Evolutionary conservation across 2,888 invertebrate species (phyloP), one percentile per base, ranked within the genome.

Genomic region (Thereva unica): DNA sequence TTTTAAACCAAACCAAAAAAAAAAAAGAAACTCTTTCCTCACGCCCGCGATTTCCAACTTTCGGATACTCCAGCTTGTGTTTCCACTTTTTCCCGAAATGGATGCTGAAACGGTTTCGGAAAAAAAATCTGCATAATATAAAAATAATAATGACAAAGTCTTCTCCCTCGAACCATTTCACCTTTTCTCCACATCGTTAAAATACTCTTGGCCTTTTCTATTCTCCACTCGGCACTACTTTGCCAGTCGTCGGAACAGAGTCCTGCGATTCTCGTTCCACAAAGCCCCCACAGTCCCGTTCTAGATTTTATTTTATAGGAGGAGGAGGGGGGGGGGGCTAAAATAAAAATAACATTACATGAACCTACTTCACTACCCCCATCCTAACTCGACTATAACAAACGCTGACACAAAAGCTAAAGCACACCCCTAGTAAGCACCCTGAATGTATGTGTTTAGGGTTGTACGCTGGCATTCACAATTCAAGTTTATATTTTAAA

Each of bases 291-390:
- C 23, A 45, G 35, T 34, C 23, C 47, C 45, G 10, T 34, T 37
- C 57, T 47, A 45, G 45, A 6, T 40, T 7, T 40, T 55, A n/a
- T 55, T 55, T 52, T 47, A 38, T 23, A 23, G 23, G 23, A 23
- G 23, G 23, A 23, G 23, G 38, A 38, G n/a, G 37, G 38, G 45
- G n/a, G 37, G 45, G 59, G 59, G 23, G 34, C 49, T 23, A 52
- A 57, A 59, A 59, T 59, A 59, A 59, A 59, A 59, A 59, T 59
- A 59, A 59, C 49, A 49, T 59, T 59, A 59, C 49, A n/a, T 59
- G 35, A 38, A 59, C 52, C 59, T 49, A 59, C 59, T 59, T 59
- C 47, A 59, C 59, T 59, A 59, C 59, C 59, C 59, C 59, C 59
- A 47, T 59, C 59, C 49, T 59, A 59, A 47, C 49, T 59, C 42